Percentiles rank a stretch among this genome's conserved stretches.
Conservation (phyloP, 1,140 invertebrate genomes). For the Eciton burchellii region DNA sequence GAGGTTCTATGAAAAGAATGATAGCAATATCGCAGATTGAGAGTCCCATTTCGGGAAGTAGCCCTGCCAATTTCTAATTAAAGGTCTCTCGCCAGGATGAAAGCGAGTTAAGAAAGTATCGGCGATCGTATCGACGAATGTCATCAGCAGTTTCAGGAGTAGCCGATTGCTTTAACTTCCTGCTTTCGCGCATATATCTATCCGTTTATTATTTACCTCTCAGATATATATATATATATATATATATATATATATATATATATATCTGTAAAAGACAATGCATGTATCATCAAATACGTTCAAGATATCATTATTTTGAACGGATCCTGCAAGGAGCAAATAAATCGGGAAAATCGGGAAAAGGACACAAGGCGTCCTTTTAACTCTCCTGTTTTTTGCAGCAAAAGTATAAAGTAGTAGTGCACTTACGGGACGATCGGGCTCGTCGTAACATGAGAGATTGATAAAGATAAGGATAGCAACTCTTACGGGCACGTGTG, state of each 20-base stretch:
- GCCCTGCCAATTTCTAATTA: conserved; percentile 40
- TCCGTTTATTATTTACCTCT: too few species aligned
- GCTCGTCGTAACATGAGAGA: conserved; percentile 48
- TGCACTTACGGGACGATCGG: conserved; percentile 48
- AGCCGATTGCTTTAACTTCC: conserved; percentile 27
- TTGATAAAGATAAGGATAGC: conserved; percentile 39
- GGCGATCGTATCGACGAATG: conserved; percentile 6
- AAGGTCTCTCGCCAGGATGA: not conserved
- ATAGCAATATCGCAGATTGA: not conserved
- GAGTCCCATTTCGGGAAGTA: not conserved
- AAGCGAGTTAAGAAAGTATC: not conserved
- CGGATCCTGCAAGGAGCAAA: conserved; percentile 49
- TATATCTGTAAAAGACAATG: conserved; percentile 46
- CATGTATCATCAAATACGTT: conserved; percentile 55
- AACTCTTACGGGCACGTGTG: conserved; percentile 55
- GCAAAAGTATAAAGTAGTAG: conserved; percentile 49
- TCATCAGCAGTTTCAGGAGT: not conserved
- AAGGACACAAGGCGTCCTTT: conserved; percentile 40
- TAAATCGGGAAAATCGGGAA: too few species aligned
- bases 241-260: conserved; percentile 17
- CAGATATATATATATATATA: conserved; percentile 37
- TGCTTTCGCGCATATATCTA: too few species aligned
- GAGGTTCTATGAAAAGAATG: conserved; percentile 10
- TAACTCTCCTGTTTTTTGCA: conserved; percentile 56
- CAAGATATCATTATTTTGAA: conserved; percentile 42